Evolutionary conservation across 37 sponge, comb jelly and placozoan species (phyloP), one percentile per base, ranked within the genome.

Genomic region (Amphimedon queenslandica): DNA sequence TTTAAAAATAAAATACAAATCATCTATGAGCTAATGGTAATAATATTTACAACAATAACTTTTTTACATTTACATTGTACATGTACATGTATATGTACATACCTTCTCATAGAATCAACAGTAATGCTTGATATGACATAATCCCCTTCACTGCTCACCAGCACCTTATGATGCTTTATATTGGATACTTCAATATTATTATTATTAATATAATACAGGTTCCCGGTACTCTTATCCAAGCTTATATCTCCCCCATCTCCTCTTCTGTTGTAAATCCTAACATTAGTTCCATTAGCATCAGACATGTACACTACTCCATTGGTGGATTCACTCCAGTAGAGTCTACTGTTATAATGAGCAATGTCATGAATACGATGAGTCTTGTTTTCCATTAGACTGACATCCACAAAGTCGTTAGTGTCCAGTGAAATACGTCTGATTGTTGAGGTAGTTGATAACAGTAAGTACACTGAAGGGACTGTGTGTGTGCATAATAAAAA

Each of bases 361-460:
- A 47, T 47, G 53, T 18, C 8, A 47, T 47, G 13, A 47, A 47
- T 47, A 47, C 13, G n/a, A n/a, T n/a, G n/a, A n/a, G n/a, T n/a
- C n/a, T n/a, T 47, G 8, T 8, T 8, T 47, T 47, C 8, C 51
- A n/a, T 60, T 5, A n/a, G 61, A 25, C 24, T 6, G 28, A 25
- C 27, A 60, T 60, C 61, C 23, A 25, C 5, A 60, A 47, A 47
- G 63, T 70, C 69, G 38, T 16, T n/a, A 0, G 67, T 51, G 66
- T 74, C 74, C 36, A 78, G 61, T 13, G 79, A 78, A 43, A 84
- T 40, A 31, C 75, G 73, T 25, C 58, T 43, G 0, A 78, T 38
- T 27, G 57, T 56, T 3, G 58, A 33, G 3, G 25, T 5, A 1
- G 74, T 66, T 5, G 85, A 47, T 43, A 78, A 72, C 28, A 84